Evolutionary conservation across 1,140 invertebrate species (phyloP).

Genomic region (Drosophila melanogaster): Release_6_plus_ISO1_MT NT_037436.4:11285001-11285500

Average conservation of each 20-base stretch:
- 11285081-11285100: constrained; percentile 7
- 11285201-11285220: constrained; percentile 2
- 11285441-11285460: constrained; percentile 74
- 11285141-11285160: constrained; percentile 18
- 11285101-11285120: constrained; percentile 25
- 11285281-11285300: too few species aligned
- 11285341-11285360: too few species aligned
- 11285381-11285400: too few species aligned
- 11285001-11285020: not conserved
- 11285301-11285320: too few species aligned
- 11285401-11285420: constrained; percentile 10
- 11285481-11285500: constrained; percentile 27
- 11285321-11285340: too few species aligned
- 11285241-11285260: not conserved
- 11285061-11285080: not conserved
- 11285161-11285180: constrained; percentile 26
- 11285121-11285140: constrained; percentile 15
- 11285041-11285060: not conserved
- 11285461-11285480: constrained; percentile 54
- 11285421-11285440: constrained; percentile 27
- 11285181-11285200: constrained; percentile 30
- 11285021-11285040: not conserved
- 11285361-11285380: too few species aligned
- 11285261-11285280: not conserved
- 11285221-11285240: constrained; percentile 20